Percentiles rank a stretch among this genome's conserved stretches.
Evolutionary conservation across 2,113 vertebrate species (phyloP).

Genomic region (Atractosteus spatula): DNA sequence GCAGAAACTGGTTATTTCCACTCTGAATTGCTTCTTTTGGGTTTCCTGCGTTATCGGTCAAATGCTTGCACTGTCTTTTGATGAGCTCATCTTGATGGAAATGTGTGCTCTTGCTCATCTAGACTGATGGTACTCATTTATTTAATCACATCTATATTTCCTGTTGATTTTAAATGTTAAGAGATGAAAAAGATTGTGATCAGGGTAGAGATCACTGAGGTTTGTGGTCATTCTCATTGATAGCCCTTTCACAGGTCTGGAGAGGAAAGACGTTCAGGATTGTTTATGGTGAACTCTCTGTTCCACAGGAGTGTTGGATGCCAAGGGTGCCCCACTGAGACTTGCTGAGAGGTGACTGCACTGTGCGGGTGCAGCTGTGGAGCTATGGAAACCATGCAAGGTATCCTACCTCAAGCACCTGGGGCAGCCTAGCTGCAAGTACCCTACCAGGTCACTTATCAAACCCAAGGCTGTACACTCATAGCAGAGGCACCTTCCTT

Average conservation of each 20-base stretch:
- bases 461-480: conserved; percentile 64
- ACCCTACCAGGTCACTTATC: conserved; percentile 25
- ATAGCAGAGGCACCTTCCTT: conserved; percentile 51
- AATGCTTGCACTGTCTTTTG: not conserved
- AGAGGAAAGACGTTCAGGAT: no score
- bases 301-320: not conserved
- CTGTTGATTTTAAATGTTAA: not conserved
- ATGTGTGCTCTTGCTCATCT: not conserved
- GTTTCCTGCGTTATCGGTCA: not conserved
- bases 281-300: not conserved
- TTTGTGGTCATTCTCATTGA: no score
- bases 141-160: not conserved
- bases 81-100: not conserved
- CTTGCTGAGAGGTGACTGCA: no score
- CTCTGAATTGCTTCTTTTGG: no score
- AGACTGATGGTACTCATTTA: no score
- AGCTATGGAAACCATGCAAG: conserved; percentile 17
- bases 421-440: no score
- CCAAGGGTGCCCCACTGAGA: not conserved
- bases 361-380: no score
- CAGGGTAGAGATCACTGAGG: no score
- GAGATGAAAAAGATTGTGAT: no score
- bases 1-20: no score
- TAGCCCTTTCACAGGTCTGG: no score
- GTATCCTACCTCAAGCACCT: conserved; percentile 13